These are phyloP conservation scores for Sminthurides aquaticus DNA, from an alignment of 2,888 invertebrate genomes.

Conservation along the genomic window DNA sequence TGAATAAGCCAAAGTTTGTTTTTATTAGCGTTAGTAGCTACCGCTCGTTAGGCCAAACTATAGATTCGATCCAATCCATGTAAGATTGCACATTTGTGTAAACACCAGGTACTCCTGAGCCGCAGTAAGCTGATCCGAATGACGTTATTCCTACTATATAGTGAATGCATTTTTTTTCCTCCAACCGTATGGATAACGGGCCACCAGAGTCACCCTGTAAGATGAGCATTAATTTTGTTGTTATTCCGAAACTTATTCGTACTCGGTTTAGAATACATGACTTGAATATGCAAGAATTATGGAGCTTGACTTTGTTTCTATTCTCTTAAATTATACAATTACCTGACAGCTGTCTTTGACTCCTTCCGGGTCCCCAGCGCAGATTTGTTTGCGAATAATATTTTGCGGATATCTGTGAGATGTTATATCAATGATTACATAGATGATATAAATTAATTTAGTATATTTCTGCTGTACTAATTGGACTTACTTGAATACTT, in stretches of 20 bases:
- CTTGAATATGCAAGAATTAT: background rate
- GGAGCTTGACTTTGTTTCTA: background rate
- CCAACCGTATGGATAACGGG: slow-evolving; percentile 4
- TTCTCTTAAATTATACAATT: background rate
- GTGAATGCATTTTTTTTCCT: slow-evolving; percentile 9
- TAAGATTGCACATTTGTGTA: slow-evolving; percentile 41
- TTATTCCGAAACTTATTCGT: too few species aligned
- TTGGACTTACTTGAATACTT: slow-evolving; percentile 19
- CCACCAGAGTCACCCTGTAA: slow-evolving; percentile 29
- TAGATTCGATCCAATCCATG: slow-evolving; percentile 38
- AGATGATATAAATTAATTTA: slow-evolving; percentile 1
- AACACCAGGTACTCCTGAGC: slow-evolving; percentile 32
- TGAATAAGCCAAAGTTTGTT: too few species aligned
- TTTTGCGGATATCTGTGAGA: slow-evolving; percentile 22
- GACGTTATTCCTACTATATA: slow-evolving; percentile 18
- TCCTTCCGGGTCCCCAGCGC: slow-evolving; percentile 25
- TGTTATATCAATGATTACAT: background rate
- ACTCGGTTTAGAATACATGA: background rate
- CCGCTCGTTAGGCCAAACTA: slow-evolving; percentile 36
- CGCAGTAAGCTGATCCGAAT: slow-evolving; percentile 19
- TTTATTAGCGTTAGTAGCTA: too few species aligned
- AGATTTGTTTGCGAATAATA: slow-evolving; percentile 24
- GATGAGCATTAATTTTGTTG: slow-evolving; percentile 4
- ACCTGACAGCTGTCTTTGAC: slow-evolving; percentile 31
- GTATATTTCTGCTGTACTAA: background rate